Percentiles rank a stretch among this genome's conserved stretches.
Evolutionary conservation across 1,140 invertebrate genomes (phyloP).

Genomic region (Sipha flava): DNA sequence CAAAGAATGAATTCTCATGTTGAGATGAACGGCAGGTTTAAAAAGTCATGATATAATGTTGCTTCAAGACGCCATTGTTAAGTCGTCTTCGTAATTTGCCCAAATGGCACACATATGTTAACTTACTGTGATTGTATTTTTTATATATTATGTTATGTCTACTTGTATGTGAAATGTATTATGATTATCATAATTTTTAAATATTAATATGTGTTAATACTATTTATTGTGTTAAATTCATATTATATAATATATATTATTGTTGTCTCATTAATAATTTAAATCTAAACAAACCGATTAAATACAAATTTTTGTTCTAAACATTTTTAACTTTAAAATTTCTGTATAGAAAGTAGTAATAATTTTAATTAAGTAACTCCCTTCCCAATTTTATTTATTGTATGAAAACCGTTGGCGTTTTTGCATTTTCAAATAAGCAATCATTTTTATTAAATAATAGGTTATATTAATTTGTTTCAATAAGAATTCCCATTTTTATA

Average conservation of each 20-base stretch:
- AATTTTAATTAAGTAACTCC: not conserved
- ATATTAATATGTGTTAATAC: slow-evolving; percentile 5
- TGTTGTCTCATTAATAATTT: not conserved
- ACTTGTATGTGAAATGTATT: slow-evolving; percentile 4
- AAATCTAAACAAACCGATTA: not conserved
- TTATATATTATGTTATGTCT: not conserved
- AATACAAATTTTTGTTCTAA: not conserved
- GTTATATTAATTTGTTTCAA: not conserved
- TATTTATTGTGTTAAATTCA: slow-evolving; percentile 1
- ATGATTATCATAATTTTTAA: not conserved
- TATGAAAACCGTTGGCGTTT: not conserved
- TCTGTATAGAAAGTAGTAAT: not conserved
- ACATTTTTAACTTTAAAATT: not conserved
- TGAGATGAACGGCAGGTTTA: not conserved
- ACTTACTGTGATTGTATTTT: slow-evolving; percentile 25
- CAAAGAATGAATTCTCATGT: slow-evolving; percentile 12
- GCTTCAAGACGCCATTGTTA: not conserved
- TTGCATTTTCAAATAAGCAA: not conserved
- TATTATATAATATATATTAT: not conserved
- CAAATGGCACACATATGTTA: not conserved
- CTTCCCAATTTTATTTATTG: not conserved
- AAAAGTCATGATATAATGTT: slow-evolving; percentile 18
- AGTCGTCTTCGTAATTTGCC: not conserved
- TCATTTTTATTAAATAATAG: not conserved
- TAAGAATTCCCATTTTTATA: not conserved